Evolutionary conservation across 2,113 vertebrate genomes (phyloP).

Genomic region (mouse (Mus musculus)): DNA sequence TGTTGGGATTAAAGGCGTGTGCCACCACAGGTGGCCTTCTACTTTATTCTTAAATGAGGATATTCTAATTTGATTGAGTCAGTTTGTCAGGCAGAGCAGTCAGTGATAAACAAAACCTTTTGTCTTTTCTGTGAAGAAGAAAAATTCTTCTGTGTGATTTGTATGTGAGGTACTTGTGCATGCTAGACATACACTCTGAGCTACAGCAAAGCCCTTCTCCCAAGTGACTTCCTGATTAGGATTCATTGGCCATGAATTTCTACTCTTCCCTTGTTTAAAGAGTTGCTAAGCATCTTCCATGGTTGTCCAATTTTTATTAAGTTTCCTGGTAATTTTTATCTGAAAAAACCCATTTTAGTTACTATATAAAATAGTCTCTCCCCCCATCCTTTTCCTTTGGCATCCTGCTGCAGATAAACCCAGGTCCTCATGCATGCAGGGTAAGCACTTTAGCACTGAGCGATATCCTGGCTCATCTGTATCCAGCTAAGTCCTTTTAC

Average conservation of each 20-base stretch:
- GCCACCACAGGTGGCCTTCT: not conserved
- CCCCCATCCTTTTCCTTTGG: not conserved
- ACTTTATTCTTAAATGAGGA: not conserved
- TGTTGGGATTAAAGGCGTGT: not conserved
- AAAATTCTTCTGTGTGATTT: not conserved
- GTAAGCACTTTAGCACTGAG: not conserved
- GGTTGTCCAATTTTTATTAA: not conserved
- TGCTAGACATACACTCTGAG: not conserved
- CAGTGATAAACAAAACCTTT: not conserved
- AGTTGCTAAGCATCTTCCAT: not conserved
- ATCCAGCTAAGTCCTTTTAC: not conserved
- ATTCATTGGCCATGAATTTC: not conserved
- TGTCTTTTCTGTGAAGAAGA: not conserved
- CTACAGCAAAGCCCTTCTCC: not conserved
- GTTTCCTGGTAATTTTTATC: slow-evolving; percentile 45
- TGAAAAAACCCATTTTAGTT: slow-evolving; percentile 18
- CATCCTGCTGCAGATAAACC: not conserved
- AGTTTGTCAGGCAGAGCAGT: not conserved
- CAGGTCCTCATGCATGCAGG: not conserved
- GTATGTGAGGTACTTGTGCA: not conserved
- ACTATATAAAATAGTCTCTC: not conserved
- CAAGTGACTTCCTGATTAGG: not conserved
- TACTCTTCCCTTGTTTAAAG: not conserved
- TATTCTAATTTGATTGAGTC: not conserved
- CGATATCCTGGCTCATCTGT: not conserved